These are phyloP conservation scores for Morpho helenor DNA, from an alignment of 2,888 invertebrate genomes.

Conservation along the genomic window DNA sequence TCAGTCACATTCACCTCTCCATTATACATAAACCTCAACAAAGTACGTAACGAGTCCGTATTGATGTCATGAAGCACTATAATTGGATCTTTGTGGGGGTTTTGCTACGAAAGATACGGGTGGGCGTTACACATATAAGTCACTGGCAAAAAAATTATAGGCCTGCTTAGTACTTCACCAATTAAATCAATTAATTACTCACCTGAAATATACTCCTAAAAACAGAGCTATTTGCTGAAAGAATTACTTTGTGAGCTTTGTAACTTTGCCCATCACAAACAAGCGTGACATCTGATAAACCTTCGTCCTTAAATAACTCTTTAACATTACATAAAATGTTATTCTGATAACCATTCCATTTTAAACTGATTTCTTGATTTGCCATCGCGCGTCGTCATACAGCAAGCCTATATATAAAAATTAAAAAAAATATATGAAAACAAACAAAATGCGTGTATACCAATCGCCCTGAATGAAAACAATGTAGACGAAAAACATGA, in stretches of 20 bases:
- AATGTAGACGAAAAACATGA: conserved; percentile 7
- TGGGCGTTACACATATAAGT: conserved; percentile 48
- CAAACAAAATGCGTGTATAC: conserved; percentile 28
- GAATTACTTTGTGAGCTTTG: conserved; percentile 83
- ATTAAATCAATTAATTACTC: conserved; percentile 25
- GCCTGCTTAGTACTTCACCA: background rate
- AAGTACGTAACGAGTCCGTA: conserved; percentile 81
- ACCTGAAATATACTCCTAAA: conserved; percentile 83
- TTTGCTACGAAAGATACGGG: conserved; percentile 78
- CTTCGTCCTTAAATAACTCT: conserved; percentile 81
- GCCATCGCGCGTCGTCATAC: conserved; percentile 50
- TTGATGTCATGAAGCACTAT: conserved; percentile 86
- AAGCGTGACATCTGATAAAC: conserved; percentile 82
- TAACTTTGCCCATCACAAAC: conserved; percentile 83
- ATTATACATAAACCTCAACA: conserved; percentile 85
- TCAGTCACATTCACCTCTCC: conserved; percentile 87
- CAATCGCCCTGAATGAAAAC: conserved; percentile 25
- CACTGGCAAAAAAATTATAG: conserved; percentile 5
- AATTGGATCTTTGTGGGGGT: conserved; percentile 86
- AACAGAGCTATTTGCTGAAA: conserved; percentile 83
- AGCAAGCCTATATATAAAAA: conserved; percentile 28
- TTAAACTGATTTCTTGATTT: conserved; percentile 82
- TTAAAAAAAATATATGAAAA: conserved; percentile 27
- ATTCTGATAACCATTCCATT: conserved; percentile 84
- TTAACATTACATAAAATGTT: conserved; percentile 83